phyloP scores from a whole-genome alignment of 2,888 invertebrate genomes.

The Oxyteleia sp. region DNA sequence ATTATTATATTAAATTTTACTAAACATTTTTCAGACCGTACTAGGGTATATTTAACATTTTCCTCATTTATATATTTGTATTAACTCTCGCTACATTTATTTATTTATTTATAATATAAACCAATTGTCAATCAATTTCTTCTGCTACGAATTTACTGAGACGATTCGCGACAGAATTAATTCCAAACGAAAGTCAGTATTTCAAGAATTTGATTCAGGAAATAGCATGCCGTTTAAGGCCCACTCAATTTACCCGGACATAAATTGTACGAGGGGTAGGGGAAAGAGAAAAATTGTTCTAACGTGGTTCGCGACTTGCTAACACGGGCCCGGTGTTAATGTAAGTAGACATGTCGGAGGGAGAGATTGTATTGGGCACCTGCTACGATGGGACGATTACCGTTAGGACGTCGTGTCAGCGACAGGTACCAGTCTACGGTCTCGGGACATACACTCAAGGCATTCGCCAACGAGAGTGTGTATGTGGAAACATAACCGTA shows the following conservation, averaged over 20 bases:
- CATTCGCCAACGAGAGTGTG: slow-evolving; percentile 53
- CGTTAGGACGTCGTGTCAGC: slow-evolving; percentile 85
- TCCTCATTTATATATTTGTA: no score
- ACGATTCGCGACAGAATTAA: slow-evolving; percentile 7
- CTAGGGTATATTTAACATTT: no score
- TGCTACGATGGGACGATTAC: slow-evolving; percentile 84
- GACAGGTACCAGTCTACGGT: slow-evolving; percentile 80
- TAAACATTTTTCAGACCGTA: no score
- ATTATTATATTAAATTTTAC: no score
- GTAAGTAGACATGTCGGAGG: slow-evolving; percentile 72
- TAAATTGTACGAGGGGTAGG: slow-evolving; percentile 8
- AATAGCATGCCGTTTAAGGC: slow-evolving; percentile 27
- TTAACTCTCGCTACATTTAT: no score
- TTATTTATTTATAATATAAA: no score
- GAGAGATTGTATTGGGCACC: slow-evolving; percentile 83
- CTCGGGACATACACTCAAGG: slow-evolving; percentile 45
- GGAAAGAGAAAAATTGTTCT: slow-evolving; percentile 42
- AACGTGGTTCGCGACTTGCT: slow-evolving; percentile 26
- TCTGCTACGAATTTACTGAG: neutral
- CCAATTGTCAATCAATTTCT: neutral
- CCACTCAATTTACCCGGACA: slow-evolving; percentile 14
- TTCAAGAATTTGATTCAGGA: slow-evolving; percentile 36
- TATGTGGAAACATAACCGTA: slow-evolving; percentile 58
- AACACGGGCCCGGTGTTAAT: slow-evolving; percentile 65
- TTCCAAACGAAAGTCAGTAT: slow-evolving; percentile 37